These are phyloP conservation scores for Electrona antarctica DNA, from an alignment of 2,113 vertebrate genomes.

Conservation along the genomic window DNA sequence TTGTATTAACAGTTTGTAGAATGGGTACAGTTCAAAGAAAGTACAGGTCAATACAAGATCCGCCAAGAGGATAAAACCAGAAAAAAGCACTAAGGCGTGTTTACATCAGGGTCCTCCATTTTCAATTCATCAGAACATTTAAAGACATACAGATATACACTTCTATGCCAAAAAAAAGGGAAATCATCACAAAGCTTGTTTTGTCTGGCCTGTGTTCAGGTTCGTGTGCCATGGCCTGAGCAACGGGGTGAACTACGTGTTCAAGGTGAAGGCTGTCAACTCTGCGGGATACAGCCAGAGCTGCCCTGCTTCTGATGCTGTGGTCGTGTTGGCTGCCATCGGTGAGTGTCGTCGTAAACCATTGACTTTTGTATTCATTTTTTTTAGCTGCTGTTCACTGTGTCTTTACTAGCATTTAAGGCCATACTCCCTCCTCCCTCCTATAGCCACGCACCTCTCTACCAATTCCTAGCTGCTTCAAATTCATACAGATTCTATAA, in stretches of 20 bases:
- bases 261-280: conserved; percentile 95
- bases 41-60: no score
- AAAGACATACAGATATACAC: no score
- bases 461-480: not conserved
- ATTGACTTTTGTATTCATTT: conserved; percentile 3
- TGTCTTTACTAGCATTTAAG: conserved; percentile 7
- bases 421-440: not conserved
- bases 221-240: conserved; percentile 92
- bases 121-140: no score
- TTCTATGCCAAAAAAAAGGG: no score
- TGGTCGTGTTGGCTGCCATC: conserved; percentile 89
- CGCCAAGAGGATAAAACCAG: no score
- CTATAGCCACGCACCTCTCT: not conserved
- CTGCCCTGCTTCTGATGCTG: conserved; percentile 86
- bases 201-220: conserved; percentile 65
- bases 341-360: conserved; percentile 78
- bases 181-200: not conserved
- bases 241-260: conserved; percentile 84
- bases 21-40: no score
- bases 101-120: no score
- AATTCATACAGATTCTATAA: not conserved
- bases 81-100: no score
- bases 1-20: no score
- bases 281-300: conserved; percentile 93
- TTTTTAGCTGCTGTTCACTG: not conserved